A percentile compares a stretch with the other conserved stretches of the same genome.
phyloP scores from a whole-genome alignment of 2,113 vertebrate genomes.

The Gila orcuttii region DNA sequence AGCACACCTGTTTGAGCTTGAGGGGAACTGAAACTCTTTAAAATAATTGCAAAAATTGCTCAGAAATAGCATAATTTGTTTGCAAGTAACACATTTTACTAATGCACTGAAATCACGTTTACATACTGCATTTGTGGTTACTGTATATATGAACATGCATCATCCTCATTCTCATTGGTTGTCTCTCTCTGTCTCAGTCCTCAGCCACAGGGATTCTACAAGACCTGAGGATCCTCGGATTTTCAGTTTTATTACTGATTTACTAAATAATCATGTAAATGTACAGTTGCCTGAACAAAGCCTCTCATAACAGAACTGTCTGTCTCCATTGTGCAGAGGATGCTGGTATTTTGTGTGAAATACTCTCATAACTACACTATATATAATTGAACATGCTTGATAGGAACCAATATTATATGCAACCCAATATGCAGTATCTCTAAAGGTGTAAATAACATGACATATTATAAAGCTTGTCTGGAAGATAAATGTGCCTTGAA shows the following conservation, averaged over 20 bases:
- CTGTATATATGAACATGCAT: not conserved
- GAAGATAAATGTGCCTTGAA: not conserved
- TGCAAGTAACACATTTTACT: not conserved
- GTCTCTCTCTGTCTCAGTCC: slow-evolving; percentile 61
- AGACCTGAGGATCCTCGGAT: slow-evolving; percentile 51
- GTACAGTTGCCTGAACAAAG: not conserved
- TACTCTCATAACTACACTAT: not conserved
- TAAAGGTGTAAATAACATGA: not conserved
- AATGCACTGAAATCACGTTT: not conserved
- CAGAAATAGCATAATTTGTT: not conserved
- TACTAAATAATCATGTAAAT: not conserved
- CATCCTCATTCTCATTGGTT: slow-evolving; percentile 27
- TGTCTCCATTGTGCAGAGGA: not conserved
- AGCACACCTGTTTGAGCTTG: not conserved
- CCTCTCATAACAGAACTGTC: not conserved
- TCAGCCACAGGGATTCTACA: slow-evolving; percentile 74
- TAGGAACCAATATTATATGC: not conserved
- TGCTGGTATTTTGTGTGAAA: slow-evolving; percentile 5
- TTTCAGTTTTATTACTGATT: not conserved
- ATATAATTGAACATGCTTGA: not conserved
- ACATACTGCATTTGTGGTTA: not conserved
- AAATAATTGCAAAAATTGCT: no score
- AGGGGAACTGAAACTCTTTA: no score
- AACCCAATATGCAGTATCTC: not conserved
- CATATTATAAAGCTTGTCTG: not conserved